Evolutionary conservation across 2,797 vertebrate genomes (phyloP), one percentile per base, ranked within the genome.

Genomic region (Takifugu rubripes): DNA sequence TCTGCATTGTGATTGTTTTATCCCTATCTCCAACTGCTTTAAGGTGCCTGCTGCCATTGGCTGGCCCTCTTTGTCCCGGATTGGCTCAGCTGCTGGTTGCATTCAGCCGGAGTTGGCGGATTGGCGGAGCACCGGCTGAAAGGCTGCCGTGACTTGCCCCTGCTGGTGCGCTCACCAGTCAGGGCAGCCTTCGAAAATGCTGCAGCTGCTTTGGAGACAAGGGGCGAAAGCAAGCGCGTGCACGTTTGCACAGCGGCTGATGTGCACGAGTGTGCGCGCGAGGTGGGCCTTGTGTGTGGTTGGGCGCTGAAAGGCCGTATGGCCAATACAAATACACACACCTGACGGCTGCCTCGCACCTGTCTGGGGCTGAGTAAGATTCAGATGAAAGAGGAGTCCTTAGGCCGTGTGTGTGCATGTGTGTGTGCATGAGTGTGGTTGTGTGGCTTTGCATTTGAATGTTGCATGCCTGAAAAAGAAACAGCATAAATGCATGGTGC

Each of bases 281-380:
- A 77, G 74, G 67, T 66, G 70, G 58, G 68, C 57, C 66, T 73
- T 65, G 60, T 74, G 79, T 81, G 65, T 70, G 61, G 68, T 79
- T 64, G 64, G 66, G 48, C 56, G 63, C 69, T 70, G 69, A 77
- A 74, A 59, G 66, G 62, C 74, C 86, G 87, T 86, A 89, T 84
- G 87, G 82, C 79, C 80, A 63, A 71, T 14, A 24, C 7, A 24
- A 10, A 27, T 54, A 61, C 47, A 61, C 73, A 78, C 84, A 95
- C 93, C 93, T 95, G 93, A 91, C 83, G 70, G 2, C 6, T 49
- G 80, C 58, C 77, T 79, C 88, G 85, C 94, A 95, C 93, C 94
- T 96, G 70, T 81, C 64, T 5, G 68, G 70, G 78, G 46, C 54
- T 73, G 82, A 88, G 64, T 80, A 76, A 84, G 77, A 88, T 54